Percentiles rank a stretch among this genome's conserved stretches.
phyloP scores from a whole-genome alignment of 2,888 invertebrate species.

The Anodontia alba region DNA sequence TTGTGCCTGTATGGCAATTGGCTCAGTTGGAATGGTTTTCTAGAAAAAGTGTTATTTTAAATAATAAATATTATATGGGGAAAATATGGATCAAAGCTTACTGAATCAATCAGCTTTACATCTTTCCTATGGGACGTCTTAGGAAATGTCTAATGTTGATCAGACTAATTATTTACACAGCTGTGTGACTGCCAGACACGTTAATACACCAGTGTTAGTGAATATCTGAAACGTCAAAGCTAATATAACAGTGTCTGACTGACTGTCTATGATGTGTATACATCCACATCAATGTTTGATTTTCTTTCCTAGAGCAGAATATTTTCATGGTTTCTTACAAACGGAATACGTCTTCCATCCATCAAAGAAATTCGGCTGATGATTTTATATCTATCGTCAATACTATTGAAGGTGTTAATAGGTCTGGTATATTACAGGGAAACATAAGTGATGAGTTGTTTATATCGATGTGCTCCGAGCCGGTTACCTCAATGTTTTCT shows the following conservation, averaged over 20 bases:
- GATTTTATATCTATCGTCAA: not conserved
- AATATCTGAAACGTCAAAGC: not conserved
- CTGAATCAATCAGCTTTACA: no score
- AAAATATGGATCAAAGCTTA: no score
- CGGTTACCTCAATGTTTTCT: constrained; percentile 36
- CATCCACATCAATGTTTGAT: not conserved
- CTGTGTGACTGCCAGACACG: not conserved
- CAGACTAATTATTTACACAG: not conserved
- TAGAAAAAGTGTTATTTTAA: no score
- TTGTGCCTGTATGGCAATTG: no score
- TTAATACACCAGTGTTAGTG: not conserved
- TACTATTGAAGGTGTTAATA: not conserved
- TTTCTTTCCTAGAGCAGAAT: not conserved
- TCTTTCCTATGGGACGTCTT: no score
- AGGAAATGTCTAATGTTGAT: no score
- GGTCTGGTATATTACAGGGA: not conserved
- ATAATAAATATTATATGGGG: no score
- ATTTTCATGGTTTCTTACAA: constrained; percentile 15
- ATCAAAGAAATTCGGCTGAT: not conserved
- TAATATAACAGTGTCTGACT: not conserved
- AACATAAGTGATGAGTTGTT: constrained; percentile 1
- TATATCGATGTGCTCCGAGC: constrained; percentile 3
- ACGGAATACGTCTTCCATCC: not conserved
- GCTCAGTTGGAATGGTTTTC: no score
- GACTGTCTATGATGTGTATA: constrained; percentile 4